Evolutionary conservation across 2,888 invertebrate species (phyloP).

Genomic region (Anarsia innoxiella): DNA sequence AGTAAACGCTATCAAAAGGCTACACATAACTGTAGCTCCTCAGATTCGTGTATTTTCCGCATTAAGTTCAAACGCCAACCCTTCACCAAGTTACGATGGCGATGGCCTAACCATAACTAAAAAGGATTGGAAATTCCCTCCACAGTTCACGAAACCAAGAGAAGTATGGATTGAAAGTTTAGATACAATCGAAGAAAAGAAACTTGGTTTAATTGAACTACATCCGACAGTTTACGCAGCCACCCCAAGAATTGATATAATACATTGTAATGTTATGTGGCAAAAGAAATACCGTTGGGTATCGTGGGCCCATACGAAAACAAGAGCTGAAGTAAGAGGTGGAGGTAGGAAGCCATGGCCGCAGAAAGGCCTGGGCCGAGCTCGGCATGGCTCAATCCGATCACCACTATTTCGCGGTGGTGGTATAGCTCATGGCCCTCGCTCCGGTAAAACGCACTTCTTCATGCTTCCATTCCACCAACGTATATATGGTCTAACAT

Average conservation of each 20-base stretch:
- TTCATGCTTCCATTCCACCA: slow-evolving; percentile 91
- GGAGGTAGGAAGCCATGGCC: slow-evolving; percentile 97
- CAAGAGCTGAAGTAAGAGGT: slow-evolving; percentile 89
- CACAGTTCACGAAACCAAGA: slow-evolving; percentile 76
- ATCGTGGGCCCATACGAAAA: slow-evolving; percentile 85
- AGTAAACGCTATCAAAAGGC: slow-evolving; percentile 51
- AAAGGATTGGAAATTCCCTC: slow-evolving; percentile 66
- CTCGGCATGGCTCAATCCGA: slow-evolving; percentile 93
- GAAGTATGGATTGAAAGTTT: slow-evolving; percentile 93
- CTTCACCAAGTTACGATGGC: slow-evolving; percentile 15
- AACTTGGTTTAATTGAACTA: slow-evolving; percentile 89
- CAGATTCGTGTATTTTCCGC: slow-evolving; percentile 44
- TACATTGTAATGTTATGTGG: slow-evolving; percentile 91
- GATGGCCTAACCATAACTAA: slow-evolving; percentile 40
- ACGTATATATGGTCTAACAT: slow-evolving; percentile 86
- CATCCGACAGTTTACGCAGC: slow-evolving; percentile 92
- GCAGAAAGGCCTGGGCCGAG: slow-evolving; percentile 93
- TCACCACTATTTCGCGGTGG: slow-evolving; percentile 92
- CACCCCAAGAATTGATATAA: slow-evolving; percentile 89
- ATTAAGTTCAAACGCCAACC: slow-evolving; percentile 23
- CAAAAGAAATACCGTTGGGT: slow-evolving; percentile 88
- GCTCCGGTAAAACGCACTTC: slow-evolving; percentile 92
- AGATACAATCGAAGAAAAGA: slow-evolving; percentile 82
- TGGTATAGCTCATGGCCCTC: slow-evolving; percentile 91
- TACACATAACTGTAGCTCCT: slow-evolving; percentile 41